Conservation (phyloP, 2,113 vertebrate genomes). For the Oryzias javanicus region DNA sequence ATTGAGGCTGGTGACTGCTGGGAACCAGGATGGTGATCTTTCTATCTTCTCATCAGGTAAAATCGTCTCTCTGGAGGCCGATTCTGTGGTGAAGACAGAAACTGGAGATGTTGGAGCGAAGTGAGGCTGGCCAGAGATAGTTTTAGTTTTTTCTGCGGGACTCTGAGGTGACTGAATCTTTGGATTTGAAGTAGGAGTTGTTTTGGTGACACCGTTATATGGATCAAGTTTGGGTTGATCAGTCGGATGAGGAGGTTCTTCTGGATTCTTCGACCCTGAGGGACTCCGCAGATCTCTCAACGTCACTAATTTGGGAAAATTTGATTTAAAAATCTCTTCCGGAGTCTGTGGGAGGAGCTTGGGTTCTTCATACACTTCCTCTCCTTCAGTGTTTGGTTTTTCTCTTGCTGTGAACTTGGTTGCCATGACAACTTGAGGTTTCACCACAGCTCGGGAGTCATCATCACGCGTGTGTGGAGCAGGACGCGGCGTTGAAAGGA, state of each 20-base stretch:
- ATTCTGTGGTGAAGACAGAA: conserved; percentile 7
- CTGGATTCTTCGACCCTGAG: background rate
- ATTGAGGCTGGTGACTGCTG: background rate
- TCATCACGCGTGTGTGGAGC: background rate
- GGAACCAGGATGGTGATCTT: conserved; percentile 4
- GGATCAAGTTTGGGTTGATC: background rate
- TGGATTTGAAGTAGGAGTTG: conserved; percentile 16
- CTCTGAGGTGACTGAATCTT: background rate
- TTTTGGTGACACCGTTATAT: background rate
- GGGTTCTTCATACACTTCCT: background rate
- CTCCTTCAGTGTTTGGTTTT: conserved; percentile 7
- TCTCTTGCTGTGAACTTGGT: conserved; percentile 1
- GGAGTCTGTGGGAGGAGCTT: no score
- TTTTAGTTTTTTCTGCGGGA: conserved; percentile 28
- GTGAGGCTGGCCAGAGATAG: conserved; percentile 3
- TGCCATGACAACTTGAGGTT: background rate
- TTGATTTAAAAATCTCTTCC: conserved; percentile 7
- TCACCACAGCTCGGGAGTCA: background rate
- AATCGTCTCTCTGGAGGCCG: background rate
- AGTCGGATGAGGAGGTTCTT: background rate
- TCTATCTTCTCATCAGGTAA: background rate
- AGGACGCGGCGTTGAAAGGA: conserved; percentile 1
- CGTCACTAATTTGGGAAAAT: background rate
- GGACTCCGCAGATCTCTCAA: background rate
- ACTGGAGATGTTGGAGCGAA: conserved; percentile 6